These are phyloP conservation scores for Neoniphon sammara DNA, from an alignment of 2,797 vertebrate genomes.

Conservation along the genomic window DNA sequence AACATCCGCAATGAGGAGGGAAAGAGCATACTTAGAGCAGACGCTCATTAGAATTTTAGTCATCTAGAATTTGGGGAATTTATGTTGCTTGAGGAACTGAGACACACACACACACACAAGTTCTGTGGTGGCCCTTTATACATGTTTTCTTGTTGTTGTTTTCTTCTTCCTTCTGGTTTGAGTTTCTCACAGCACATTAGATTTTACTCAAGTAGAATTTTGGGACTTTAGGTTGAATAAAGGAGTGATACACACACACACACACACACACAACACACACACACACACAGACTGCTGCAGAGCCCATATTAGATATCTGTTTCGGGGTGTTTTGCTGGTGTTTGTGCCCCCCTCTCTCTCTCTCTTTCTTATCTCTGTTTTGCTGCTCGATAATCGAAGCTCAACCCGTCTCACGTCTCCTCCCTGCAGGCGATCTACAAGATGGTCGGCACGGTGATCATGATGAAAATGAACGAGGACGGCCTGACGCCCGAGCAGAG, in stretches of 20 bases:
- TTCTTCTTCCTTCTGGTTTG: not conserved
- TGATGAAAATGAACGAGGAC: constrained; percentile 99
- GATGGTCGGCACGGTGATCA: constrained; percentile 99
- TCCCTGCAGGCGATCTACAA: constrained; percentile 95
- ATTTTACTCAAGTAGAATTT: too few relatives aligned
- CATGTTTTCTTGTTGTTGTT: not conserved
- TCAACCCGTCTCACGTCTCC: constrained; percentile 1
- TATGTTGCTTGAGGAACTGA: not conserved
- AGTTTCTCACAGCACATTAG: not conserved
- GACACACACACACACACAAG: not conserved
- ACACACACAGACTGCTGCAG: too few relatives aligned
- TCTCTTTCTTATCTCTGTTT: not conserved
- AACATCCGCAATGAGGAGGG: not conserved
- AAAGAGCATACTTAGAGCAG: not conserved
- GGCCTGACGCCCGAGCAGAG: constrained; percentile 96
- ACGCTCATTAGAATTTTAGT: not conserved
- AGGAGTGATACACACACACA: too few relatives aligned
- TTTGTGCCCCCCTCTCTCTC: too few relatives aligned
- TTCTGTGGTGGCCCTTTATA: not conserved
- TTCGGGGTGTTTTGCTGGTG: too few relatives aligned
- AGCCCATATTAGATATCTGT: too few relatives aligned
- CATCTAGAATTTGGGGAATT: not conserved
- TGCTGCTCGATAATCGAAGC: not conserved
- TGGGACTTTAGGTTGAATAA: too few relatives aligned
- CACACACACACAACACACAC: too few relatives aligned